phyloP scores from a whole-genome alignment of 2,888 invertebrate species.

The Parthenolecanium corni region DNA sequence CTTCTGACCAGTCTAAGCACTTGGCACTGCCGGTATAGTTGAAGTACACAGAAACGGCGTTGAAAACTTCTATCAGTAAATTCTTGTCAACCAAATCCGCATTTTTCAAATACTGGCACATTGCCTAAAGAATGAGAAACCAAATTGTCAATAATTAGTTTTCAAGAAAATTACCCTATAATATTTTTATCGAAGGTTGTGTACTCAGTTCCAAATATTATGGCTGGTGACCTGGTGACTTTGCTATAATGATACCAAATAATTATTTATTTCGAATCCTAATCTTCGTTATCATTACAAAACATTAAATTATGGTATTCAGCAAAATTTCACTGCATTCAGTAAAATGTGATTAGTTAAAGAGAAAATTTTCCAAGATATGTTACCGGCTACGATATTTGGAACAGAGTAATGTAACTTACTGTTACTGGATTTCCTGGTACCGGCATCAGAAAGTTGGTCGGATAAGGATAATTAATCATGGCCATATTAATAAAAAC shows the following conservation, averaged over 20 bases:
- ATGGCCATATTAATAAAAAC: conserved; percentile 75
- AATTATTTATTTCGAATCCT: no score
- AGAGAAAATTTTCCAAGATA: no score
- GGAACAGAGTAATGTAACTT: conserved; percentile 21
- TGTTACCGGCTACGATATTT: background rate
- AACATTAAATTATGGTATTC: no score
- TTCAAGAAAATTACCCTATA: no score
- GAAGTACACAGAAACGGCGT: conserved; percentile 60
- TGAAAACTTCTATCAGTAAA: conserved; percentile 51
- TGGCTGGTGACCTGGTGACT: no score
- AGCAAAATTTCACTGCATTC: no score
- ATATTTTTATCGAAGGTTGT: no score
- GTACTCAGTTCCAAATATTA: no score
- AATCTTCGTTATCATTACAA: no score
- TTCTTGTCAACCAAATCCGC: conserved; percentile 41
- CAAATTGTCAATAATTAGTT: background rate
- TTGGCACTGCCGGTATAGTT: conserved; percentile 63
- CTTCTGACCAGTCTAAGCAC: conserved; percentile 54
- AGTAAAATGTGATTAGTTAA: no score
- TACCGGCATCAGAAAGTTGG: conserved; percentile 66
- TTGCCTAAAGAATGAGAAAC: conserved; percentile 41
- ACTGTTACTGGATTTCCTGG: conserved; percentile 74
- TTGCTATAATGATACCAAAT: no score
- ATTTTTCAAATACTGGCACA: conserved; percentile 43
- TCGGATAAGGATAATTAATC: conserved; percentile 88